Evolutionary conservation across 2,888 invertebrate genomes (phyloP), one percentile per base, ranked within the genome.

Genomic region (Carcina quercana): DNA sequence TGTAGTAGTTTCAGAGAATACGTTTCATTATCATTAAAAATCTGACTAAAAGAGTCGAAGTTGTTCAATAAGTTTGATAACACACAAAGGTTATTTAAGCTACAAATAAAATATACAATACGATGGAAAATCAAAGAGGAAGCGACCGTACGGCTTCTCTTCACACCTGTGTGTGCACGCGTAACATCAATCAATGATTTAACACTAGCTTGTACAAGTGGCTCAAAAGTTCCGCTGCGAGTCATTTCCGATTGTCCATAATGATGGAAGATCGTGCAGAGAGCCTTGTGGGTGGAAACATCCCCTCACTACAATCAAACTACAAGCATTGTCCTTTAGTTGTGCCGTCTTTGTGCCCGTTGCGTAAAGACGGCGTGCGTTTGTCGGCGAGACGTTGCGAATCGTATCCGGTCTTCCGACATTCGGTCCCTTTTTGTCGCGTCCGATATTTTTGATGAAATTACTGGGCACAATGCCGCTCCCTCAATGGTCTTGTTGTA

Each of bases 241-340:
- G 65, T 75, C 67, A 72, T 75, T 72, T 82, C 80, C 79, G 78
- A 80, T 72, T 74, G 78, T 74, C 58, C 51, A 52, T 68, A 68
- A 78, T 80, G 79, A 80, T 50, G 70, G 80, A 80, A 80, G 79
- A 74, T 63, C 56, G 58, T 55, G 59, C n/a, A n/a, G n/a, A n/a
- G n/a, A n/a, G 71, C 69, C 65, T 74, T 80, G 83, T 84, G 83
- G 83, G 85, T 82, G 84, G 83, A 83, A 80, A 84, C 84, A 83
- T 84, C 83, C 82, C 75, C 64, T 67, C 47, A 53, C 62, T 61
- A 75, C 74, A 70, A 70, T 62, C 57, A 59, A 58, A n/a, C n/a
- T n/a, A n/a, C n/a, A n/a, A n/a, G n/a, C n/a, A n/a, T n/a, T n/a
- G n/a, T n/a, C n/a, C n/a, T n/a, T n/a, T n/a, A n/a, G n/a, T n/a